Conservation (phyloP, 2,113 vertebrate genomes). For the Cryptotis parvus region DNA sequence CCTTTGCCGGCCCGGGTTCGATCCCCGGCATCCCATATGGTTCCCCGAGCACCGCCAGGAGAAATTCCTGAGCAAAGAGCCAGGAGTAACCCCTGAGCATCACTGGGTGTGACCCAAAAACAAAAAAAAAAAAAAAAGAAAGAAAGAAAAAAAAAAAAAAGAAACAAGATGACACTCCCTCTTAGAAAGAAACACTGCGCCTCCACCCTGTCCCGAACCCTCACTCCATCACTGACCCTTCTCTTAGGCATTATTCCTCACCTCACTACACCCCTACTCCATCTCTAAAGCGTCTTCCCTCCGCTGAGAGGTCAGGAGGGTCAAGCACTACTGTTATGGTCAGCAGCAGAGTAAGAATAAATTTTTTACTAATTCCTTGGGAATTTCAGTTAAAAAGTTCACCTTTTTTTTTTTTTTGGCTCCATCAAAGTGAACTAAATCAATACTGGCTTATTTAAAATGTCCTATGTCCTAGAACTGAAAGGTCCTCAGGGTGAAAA, state of each 20-base stretch:
- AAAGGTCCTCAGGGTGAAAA: constrained; percentile 53
- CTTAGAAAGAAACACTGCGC: neutral
- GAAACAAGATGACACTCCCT: accelerated
- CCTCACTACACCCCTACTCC: neutral
- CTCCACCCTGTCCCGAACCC: neutral
- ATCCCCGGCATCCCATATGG: no score
- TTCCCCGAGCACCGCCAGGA: no score
- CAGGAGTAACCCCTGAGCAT: no score
- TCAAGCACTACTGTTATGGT: neutral
- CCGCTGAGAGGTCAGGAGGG: neutral
- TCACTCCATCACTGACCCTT: neutral
- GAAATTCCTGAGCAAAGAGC: no score
- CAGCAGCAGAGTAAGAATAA: neutral
- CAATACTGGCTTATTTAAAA: neutral
- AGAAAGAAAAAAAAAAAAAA: no score
- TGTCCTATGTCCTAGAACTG: neutral
- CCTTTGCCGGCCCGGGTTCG: no score
- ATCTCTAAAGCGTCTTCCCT: neutral
- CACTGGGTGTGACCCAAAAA: no score
- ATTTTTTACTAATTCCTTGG: neutral
- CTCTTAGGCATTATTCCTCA: no score
- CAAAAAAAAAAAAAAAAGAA: no score
- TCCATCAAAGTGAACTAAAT: neutral
- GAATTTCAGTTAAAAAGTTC: constrained; percentile 1
- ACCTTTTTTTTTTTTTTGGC: no score